phyloP scores from a whole-genome alignment of 2,888 invertebrate species.

The Autographa pulchrina region DNA sequence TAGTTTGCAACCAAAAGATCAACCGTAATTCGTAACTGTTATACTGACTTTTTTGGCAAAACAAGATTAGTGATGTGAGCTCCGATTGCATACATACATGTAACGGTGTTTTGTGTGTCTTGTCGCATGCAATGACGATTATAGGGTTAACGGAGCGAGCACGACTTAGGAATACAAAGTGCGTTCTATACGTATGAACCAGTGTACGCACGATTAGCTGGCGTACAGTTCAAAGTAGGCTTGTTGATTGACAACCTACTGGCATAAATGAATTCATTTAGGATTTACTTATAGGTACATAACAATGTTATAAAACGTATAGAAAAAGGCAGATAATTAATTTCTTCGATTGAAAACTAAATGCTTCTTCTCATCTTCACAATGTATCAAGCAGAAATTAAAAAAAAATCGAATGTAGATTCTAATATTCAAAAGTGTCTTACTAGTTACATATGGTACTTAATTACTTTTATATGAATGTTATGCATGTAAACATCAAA shows the following conservation, averaged over 20 bases:
- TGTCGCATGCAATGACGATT: constrained; percentile 75
- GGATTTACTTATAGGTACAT: background rate
- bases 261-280: background rate
- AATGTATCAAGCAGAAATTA: too few relatives aligned
- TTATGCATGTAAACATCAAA: background rate
- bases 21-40: constrained; percentile 41
- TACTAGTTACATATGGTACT: background rate
- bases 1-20: constrained; percentile 49
- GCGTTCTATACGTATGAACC: constrained; percentile 40
- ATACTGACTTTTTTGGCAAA: constrained; percentile 40
- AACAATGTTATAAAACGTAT: too few relatives aligned
- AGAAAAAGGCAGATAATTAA: too few relatives aligned
- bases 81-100: constrained; percentile 71
- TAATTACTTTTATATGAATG: background rate
- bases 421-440: background rate
- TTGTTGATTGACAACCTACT: background rate
- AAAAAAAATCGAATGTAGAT: background rate
- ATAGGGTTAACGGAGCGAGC: constrained; percentile 79
- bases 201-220: constrained; percentile 15
- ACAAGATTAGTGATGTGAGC: constrained; percentile 51
- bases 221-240: background rate
- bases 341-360: too few relatives aligned
- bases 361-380: too few relatives aligned
- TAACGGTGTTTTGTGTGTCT: constrained; percentile 75
- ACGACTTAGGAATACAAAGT: constrained; percentile 74